Conservation (phyloP, 2,113 vertebrate species). For the Geococcyx californianus region DNA sequence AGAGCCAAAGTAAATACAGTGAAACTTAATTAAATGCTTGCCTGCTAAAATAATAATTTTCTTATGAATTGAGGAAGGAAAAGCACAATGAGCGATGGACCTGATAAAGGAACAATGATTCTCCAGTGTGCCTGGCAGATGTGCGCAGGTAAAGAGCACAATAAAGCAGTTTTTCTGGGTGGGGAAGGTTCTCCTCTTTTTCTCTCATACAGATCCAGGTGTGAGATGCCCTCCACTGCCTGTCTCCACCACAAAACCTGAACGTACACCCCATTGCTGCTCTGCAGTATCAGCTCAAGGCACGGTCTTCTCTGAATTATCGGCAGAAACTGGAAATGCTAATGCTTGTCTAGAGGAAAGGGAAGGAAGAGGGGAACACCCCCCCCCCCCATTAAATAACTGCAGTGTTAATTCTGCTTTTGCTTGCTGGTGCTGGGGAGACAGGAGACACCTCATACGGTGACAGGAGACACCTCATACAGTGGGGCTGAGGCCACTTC, state of each 20-base stretch:
- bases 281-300: background rate
- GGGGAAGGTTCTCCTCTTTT: background rate
- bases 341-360: background rate
- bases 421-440: background rate
- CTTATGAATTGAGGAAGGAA: background rate
- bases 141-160: background rate
- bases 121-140: background rate
- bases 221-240: background rate
- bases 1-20: conserved; percentile 59
- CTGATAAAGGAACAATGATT: background rate
- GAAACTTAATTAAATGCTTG: conserved; percentile 44
- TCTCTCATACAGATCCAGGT: accelerated
- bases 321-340: background rate
- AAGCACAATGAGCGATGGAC: background rate
- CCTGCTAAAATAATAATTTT: conserved; percentile 61
- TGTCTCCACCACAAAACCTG: background rate
- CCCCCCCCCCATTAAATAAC: too few species aligned
- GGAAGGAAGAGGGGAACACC: background rate
- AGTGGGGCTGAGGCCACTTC: background rate
- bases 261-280: background rate
- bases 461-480: background rate
- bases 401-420: background rate
- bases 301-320: background rate
- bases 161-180: background rate
- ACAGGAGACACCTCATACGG: background rate